These are phyloP conservation scores for Erythrolamprus reginae DNA, from an alignment of 2,113 vertebrate genomes.

Conservation along the genomic window DNA sequence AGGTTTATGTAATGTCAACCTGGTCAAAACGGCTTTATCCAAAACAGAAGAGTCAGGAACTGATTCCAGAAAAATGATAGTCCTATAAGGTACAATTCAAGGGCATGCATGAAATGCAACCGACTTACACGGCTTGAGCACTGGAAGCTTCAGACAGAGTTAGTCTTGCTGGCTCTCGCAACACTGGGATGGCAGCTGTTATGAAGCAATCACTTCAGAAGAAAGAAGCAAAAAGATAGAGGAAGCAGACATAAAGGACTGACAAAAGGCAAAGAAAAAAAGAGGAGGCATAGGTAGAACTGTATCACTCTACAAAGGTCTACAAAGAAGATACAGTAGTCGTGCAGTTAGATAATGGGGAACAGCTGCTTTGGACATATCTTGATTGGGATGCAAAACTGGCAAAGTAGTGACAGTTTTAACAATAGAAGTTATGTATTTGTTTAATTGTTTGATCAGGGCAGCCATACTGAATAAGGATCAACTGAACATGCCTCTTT, in stretches of 20 bases:
- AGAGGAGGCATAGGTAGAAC: background rate
- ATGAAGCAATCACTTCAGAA: conserved; percentile 1
- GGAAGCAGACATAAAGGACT: background rate
- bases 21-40: background rate
- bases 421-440: background rate
- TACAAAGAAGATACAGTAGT: background rate
- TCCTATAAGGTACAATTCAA: background rate
- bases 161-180: conserved; percentile 30
- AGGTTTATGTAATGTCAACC: background rate
- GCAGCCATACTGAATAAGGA: background rate
- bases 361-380: background rate
- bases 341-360: background rate
- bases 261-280: conserved; percentile 4
- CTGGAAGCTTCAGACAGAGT: conserved; percentile 19
- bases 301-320: background rate
- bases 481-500: background rate
- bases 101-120: conserved; percentile 20
- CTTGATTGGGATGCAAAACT: background rate
- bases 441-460: background rate
- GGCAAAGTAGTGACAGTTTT: background rate
- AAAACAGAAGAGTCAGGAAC: background rate
- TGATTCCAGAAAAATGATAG: background rate
- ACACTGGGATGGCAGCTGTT: conserved; percentile 27
- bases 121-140: conserved; percentile 13
- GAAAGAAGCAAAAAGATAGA: conserved; percentile 11